Evolutionary conservation across 2,888 invertebrate genomes (phyloP).

Genomic region (Dromius quadrimaculatus): DNA sequence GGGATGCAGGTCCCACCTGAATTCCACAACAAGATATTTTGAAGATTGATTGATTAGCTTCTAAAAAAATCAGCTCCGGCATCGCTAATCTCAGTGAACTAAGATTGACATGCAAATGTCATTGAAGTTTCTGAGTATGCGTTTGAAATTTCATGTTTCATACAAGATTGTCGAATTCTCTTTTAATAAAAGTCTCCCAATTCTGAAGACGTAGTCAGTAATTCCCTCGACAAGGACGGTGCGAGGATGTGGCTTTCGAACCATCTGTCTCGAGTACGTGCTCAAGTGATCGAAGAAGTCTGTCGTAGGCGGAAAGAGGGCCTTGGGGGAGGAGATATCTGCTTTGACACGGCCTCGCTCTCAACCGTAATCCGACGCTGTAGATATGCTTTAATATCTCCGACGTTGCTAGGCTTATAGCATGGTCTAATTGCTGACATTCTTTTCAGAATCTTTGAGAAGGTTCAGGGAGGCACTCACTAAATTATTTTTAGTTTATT

Average conservation of each 20-base stretch:
- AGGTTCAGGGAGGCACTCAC: neutral
- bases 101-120: no score
- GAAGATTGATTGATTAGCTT: no score
- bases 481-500: no score
- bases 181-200: constrained; percentile 1
- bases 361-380: constrained; percentile 26
- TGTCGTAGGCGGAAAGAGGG: no score
- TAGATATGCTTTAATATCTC: constrained; percentile 25
- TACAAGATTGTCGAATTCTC: neutral
- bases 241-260: constrained; percentile 32
- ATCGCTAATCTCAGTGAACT: no score
- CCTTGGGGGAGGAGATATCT: constrained; percentile 18
- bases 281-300: constrained; percentile 48
- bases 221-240: neutral
- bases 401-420: neutral
- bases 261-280: constrained; percentile 50
- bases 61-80: no score
- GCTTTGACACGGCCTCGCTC: constrained; percentile 42
- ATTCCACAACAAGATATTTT: no score
- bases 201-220: neutral
- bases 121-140: no score
- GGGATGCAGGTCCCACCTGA: no score
- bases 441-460: neutral
- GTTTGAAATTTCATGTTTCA: no score
- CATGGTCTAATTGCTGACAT: constrained; percentile 8